phyloP scores from a whole-genome alignment of 2,113 vertebrate species.

The Mirounga angustirostris region DNA sequence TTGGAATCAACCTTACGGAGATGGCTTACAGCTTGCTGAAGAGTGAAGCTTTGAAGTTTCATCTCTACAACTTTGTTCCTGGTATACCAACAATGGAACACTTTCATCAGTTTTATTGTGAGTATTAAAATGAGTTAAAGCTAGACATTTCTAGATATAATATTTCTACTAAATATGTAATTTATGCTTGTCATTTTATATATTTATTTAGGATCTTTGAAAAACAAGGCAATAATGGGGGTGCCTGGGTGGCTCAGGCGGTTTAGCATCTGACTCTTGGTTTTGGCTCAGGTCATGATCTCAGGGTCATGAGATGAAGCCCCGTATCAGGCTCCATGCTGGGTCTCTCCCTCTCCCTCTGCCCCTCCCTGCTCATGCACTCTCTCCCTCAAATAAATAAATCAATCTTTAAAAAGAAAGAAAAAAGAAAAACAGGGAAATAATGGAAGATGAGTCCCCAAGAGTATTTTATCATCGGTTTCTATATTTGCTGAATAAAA shows the following conservation, averaged over 20 bases:
- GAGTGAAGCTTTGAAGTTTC: constrained; percentile 93
- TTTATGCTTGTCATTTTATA: neutral
- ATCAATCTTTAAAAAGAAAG: neutral
- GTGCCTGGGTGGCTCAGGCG: neutral
- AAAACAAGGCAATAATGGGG: neutral
- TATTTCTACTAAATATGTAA: neutral
- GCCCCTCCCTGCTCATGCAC: neutral
- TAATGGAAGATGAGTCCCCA: neutral
- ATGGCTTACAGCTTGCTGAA: constrained; percentile 98
- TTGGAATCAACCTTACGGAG: constrained; percentile 98
- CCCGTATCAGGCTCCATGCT: neutral
- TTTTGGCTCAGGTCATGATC: neutral
- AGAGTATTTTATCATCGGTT: neutral
- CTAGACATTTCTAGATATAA: neutral
- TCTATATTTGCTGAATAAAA: constrained; percentile 26
- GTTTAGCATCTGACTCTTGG: neutral
- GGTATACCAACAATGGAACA: constrained; percentile 91
- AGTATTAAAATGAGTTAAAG: constrained; percentile 83
- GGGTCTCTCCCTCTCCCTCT: neutral
- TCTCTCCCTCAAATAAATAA: neutral
- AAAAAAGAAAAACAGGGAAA: neutral
- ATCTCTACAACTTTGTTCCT: constrained; percentile 94
- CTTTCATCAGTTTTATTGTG: constrained; percentile 98
- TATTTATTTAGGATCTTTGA: neutral
- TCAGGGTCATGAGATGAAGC: neutral